A percentile compares a stretch with the other conserved stretches of the same genome.
These are phyloP conservation scores for Periplaneta americana DNA, from an alignment of 1,140 invertebrate genomes.

Conservation along the genomic window DNA sequence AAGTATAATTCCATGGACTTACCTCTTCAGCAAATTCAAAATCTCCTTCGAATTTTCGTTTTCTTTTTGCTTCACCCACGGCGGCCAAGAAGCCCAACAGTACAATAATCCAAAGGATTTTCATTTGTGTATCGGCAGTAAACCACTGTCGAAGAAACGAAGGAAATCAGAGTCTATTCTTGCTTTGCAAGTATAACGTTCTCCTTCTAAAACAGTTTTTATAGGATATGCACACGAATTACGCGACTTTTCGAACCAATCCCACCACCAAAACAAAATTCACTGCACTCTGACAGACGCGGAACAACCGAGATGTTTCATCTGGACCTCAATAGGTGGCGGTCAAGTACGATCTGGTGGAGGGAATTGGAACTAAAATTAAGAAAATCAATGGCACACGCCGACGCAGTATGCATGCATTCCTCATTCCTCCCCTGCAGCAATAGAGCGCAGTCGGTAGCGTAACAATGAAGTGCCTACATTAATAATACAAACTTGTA, in stretches of 20 bases:
- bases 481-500: no score
- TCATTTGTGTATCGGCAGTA: conserved; percentile 4
- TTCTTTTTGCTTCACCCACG: conserved; percentile 21
- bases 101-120: conserved; percentile 19
- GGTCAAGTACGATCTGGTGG: background rate
- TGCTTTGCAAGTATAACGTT: background rate
- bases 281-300: conserved; percentile 1
- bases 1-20: background rate
- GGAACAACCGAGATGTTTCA: background rate
- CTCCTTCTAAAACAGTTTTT: background rate
- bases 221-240: background rate
- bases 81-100: conserved; percentile 15
- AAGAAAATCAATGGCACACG: conserved; percentile 9
- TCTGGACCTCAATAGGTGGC: conserved; percentile 2
- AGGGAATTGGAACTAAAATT: background rate
- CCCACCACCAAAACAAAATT: background rate
- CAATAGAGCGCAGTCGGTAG: background rate
- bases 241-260: background rate
- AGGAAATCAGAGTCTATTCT: background rate
- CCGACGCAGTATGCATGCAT: background rate
- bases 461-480: no score
- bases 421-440: background rate
- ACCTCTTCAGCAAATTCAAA: conserved; percentile 32
- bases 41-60: conserved; percentile 29
- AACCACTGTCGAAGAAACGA: background rate